These are phyloP conservation scores for Gyps fulvus DNA, from an alignment of 2,113 vertebrate species.

Conservation along the genomic window DNA sequence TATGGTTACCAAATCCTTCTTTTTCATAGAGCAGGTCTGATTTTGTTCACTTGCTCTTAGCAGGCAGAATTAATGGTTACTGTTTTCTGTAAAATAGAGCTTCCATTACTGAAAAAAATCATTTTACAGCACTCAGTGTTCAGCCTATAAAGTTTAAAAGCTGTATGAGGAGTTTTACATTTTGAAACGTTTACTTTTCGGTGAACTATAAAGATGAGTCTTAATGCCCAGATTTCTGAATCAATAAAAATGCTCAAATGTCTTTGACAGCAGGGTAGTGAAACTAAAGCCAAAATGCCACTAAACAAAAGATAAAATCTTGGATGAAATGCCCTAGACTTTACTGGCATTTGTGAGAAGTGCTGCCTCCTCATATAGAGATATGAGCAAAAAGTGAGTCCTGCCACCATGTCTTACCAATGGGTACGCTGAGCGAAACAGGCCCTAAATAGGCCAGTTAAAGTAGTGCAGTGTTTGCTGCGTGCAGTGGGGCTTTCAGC, in stretches of 20 bases:
- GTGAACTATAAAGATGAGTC: constrained; percentile 35
- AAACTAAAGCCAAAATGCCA: constrained; percentile 27
- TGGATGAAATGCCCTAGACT: neutral
- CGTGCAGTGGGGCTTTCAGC: neutral
- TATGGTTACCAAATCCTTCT: neutral
- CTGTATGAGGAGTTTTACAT: constrained; percentile 10
- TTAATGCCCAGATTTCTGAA: constrained; percentile 15
- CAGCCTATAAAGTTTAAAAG: constrained; percentile 37
- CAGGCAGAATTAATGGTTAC: constrained; percentile 8
- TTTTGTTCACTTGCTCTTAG: constrained; percentile 27
- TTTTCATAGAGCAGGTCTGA: neutral
- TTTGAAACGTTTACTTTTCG: constrained; percentile 39
- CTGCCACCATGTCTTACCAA: neutral
- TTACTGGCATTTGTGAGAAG: neutral
- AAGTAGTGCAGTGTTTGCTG: neutral
- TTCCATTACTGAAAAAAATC: neutral
- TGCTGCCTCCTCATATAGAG: neutral
- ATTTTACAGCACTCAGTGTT: constrained; percentile 1
- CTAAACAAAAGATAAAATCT: constrained; percentile 20
- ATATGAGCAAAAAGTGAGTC: neutral
- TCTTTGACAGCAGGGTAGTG: constrained; percentile 1
- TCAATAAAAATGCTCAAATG: constrained; percentile 21
- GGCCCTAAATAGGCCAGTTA: neutral
- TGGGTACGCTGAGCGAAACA: neutral
- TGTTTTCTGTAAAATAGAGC: neutral